phyloP scores from a whole-genome alignment of 2,797 vertebrate genomes.

The Hydrophis major region DNA sequence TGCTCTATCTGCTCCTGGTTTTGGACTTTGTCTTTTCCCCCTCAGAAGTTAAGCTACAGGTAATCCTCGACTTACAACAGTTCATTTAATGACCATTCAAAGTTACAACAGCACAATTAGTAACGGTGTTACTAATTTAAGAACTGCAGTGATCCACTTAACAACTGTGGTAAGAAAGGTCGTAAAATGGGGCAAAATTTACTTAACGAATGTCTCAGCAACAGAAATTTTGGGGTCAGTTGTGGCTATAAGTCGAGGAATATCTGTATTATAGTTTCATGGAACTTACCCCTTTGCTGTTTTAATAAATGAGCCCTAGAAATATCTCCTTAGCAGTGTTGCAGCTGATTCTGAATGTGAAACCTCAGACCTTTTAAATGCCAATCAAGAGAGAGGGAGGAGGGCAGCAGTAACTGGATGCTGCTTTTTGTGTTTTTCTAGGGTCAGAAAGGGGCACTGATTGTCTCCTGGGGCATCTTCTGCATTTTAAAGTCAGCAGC shows the following conservation, averaged over 20 bases:
- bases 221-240: too few relatives aligned
- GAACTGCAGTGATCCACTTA: too few relatives aligned
- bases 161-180: too few relatives aligned
- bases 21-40: background rate
- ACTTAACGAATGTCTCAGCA: too few relatives aligned
- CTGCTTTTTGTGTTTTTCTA: background rate
- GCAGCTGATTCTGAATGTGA: background rate
- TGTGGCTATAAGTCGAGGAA: too few relatives aligned
- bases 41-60: background rate
- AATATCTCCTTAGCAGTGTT: background rate
- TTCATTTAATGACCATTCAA: too few relatives aligned
- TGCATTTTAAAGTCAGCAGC: background rate
- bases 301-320: background rate
- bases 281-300: background rate
- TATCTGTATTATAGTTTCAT: background rate
- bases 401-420: background rate
- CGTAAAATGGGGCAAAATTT: too few relatives aligned
- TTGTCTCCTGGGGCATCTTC: background rate
- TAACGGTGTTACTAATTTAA: too few relatives aligned
- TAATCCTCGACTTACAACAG: too few relatives aligned
- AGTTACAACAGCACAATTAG: too few relatives aligned
- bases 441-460: background rate
- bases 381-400: background rate
- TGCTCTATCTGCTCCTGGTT: background rate
- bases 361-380: background rate